A percentile compares a stretch with the other conserved stretches of the same genome.
These are phyloP conservation scores for Pseudochirops corinnae DNA, from an alignment of 2,797 vertebrate species.

Conservation along the genomic window DNA sequence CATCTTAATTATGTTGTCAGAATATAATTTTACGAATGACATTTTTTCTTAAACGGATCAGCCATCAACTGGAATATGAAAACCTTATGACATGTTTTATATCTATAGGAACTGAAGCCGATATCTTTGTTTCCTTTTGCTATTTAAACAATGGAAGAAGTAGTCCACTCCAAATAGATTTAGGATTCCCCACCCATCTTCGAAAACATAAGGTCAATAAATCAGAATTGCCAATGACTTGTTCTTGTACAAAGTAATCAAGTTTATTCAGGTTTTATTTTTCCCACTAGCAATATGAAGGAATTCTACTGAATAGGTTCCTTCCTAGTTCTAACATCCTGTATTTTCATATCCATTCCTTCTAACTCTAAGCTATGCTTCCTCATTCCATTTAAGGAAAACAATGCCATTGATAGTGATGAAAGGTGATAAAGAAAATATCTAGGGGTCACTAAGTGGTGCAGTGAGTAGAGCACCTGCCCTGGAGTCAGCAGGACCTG, in stretches of 20 bases:
- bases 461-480: too few species aligned
- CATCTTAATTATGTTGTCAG: neutral
- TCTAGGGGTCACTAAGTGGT: neutral
- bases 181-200: neutral
- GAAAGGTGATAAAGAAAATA: neutral
- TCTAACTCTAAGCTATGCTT: neutral
- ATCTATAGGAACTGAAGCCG: neutral
- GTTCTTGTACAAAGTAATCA: neutral
- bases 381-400: neutral
- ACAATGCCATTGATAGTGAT: neutral
- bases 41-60: neutral
- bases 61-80: neutral
- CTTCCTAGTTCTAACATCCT: neutral
- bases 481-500: too few species aligned
- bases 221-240: neutral
- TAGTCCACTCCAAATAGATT: neutral
- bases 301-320: neutral
- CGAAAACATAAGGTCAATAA: neutral
- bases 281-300: neutral
- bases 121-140: neutral
- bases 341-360: neutral
- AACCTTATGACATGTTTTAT: neutral
- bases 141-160: neutral
- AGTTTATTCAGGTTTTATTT: neutral
- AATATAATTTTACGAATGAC: neutral